Evolutionary conservation across 2,113 vertebrate genomes (phyloP).

Genomic region (Apaloderma vittatum): DNA sequence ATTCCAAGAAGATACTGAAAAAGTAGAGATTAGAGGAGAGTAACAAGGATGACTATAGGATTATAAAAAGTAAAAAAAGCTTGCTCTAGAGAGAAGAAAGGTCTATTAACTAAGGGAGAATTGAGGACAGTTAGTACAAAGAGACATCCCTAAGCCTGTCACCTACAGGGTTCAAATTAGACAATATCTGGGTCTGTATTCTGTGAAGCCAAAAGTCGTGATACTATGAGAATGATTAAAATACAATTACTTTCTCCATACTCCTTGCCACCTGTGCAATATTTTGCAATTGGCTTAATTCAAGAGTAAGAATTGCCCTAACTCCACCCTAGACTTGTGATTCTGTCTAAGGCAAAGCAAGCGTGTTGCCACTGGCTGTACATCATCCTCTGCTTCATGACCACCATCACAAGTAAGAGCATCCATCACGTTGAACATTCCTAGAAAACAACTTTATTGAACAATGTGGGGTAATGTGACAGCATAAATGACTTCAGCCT

Average conservation of each 20-base stretch:
- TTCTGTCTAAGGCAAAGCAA: not conserved
- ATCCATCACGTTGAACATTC: not conserved
- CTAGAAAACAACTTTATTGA: not conserved
- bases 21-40: not conserved
- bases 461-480: not conserved
- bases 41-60: not conserved
- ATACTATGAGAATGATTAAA: not conserved
- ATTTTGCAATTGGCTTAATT: not conserved
- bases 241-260: not conserved
- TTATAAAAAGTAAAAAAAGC: not conserved
- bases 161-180: not conserved
- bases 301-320: not conserved
- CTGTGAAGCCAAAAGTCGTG: not conserved
- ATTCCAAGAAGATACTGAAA: not conserved
- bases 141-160: not conserved
- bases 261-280: not conserved
- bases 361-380: not conserved
- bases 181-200: not conserved
- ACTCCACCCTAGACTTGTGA: not conserved
- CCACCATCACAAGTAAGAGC: not conserved
- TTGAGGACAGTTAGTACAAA: not conserved
- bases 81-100: not conserved
- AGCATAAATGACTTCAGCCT: not conserved
- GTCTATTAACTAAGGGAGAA: not conserved
- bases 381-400: not conserved